phyloP scores from a whole-genome alignment of 1,140 invertebrate genomes.

The Neelides sp. region DNA sequence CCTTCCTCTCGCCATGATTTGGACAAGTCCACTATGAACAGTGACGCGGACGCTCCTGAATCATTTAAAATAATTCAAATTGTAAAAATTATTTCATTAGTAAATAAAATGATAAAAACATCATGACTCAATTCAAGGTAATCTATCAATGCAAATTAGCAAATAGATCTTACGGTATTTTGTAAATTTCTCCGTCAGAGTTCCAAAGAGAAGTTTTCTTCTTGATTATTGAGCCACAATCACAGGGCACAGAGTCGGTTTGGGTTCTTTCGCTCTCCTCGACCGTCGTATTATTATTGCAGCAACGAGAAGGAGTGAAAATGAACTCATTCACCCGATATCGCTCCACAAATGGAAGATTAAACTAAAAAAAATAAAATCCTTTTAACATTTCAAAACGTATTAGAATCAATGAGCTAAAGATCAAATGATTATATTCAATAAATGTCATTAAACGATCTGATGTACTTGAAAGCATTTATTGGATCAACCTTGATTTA shows the following conservation, averaged over 20 bases:
- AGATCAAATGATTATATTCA: too few relatives aligned
- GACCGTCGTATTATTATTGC: slow-evolving; percentile 32
- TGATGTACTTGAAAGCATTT: too few relatives aligned
- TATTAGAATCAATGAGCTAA: too few relatives aligned
- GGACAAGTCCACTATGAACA: slow-evolving; percentile 24
- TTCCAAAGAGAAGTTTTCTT: slow-evolving; percentile 53
- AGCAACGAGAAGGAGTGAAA: slow-evolving; percentile 45
- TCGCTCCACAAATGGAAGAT: slow-evolving; percentile 64
- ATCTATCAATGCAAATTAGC: not conserved
- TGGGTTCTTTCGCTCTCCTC: slow-evolving; percentile 34
- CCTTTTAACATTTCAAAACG: too few relatives aligned
- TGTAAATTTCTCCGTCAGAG: slow-evolving; percentile 77
- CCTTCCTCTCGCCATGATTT: slow-evolving; percentile 15
- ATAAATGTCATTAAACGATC: too few relatives aligned
- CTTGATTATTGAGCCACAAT: slow-evolving; percentile 28
- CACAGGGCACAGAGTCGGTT: slow-evolving; percentile 18
- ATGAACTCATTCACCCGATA: slow-evolving; percentile 59
- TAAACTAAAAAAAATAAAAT: slow-evolving; percentile 42
- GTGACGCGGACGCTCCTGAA: slow-evolving; percentile 23
- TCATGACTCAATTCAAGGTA: not conserved
- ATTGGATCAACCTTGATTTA: too few relatives aligned
- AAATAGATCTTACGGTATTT: too few relatives aligned
- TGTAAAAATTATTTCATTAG: not conserved
- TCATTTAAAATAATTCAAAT: slow-evolving; percentile 15
- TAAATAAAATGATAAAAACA: not conserved